A percentile compares a stretch with the other conserved stretches of the same genome.
phyloP scores from a whole-genome alignment of 2,113 vertebrate genomes.

The Aix galericulata region DNA sequence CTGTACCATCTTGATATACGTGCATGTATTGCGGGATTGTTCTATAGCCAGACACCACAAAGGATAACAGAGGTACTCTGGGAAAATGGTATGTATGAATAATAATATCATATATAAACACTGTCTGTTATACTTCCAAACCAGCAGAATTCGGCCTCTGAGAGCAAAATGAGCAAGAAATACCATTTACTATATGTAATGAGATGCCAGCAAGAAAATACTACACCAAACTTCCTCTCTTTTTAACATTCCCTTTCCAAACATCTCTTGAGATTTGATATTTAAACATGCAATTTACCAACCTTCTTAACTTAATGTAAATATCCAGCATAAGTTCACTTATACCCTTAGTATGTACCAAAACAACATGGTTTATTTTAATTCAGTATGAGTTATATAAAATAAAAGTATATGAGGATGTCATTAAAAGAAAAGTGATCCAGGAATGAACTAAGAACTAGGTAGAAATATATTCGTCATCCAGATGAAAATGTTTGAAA shows the following conservation, averaged over 20 bases:
- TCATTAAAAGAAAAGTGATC: slow-evolving; percentile 32
- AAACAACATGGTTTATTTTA: slow-evolving; percentile 4
- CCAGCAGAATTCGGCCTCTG: slow-evolving; percentile 41
- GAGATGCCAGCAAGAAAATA: slow-evolving; percentile 56
- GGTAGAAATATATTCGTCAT: not conserved
- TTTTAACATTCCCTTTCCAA: slow-evolving; percentile 55
- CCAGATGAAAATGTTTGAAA: not conserved
- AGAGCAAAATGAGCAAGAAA: slow-evolving; percentile 57
- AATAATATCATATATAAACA: slow-evolving; percentile 64
- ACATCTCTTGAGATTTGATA: slow-evolving; percentile 63
- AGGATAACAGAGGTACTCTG: slow-evolving; percentile 35
- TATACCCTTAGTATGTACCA: not conserved
- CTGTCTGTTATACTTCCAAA: slow-evolving; percentile 53
- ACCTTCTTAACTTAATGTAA: slow-evolving; percentile 43
- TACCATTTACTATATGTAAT: slow-evolving; percentile 45
- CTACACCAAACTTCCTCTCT: slow-evolving; percentile 60
- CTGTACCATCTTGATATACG: not conserved
- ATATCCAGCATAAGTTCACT: slow-evolving; percentile 42
- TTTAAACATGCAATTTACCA: slow-evolving; percentile 66
- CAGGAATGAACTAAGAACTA: not conserved
- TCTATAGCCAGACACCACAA: slow-evolving; percentile 29
- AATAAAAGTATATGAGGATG: slow-evolving; percentile 6
- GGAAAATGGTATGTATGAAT: slow-evolving; percentile 49
- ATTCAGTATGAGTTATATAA: not conserved
- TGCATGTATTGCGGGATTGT: slow-evolving; percentile 9